Evolutionary conservation across 2,113 vertebrate genomes (phyloP), one percentile per base, ranked within the genome.

Genomic region (Serinus canaria): DNA sequence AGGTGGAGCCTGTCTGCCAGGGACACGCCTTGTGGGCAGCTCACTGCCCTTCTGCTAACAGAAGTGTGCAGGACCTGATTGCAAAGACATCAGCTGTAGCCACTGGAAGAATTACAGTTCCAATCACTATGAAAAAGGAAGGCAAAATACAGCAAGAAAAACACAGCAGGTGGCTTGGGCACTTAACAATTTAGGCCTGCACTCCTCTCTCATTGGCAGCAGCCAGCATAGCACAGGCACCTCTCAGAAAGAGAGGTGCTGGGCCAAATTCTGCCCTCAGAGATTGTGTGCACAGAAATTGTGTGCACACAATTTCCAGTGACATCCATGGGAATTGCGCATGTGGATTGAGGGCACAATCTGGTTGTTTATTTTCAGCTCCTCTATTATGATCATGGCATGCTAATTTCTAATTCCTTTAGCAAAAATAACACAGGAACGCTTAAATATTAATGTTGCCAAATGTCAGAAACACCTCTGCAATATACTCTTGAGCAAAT

Each of bases 361-460:
- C 89, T 94, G 91, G 81, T 67, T 87, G 67, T 91, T 94, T 88
- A 79, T 90, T 93, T 94, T 95, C 78, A 53, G 50, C 72, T 93
- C 39, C 50, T 93, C 50, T 88, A 35, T 91, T 95, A 80, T 63
- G 84, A 94, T 90, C 47, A 18, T 83, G 72, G 89, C 84, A 90
- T 74, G 75, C 63, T 94, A 90, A 93, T 95, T 91, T 94, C 78
- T 94, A 85, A 95, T 74, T 95, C 78, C 82, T 95, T 95, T 55
- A 74, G 82, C 87, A 93, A 95, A 95, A 92, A 89, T 92, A 95
- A 95, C 87, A 87, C 72, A 94, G 58, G 78, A 91, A 94, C n/a
- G 43, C 78, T 96, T 95, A 93, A 95, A 97, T 95, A 95, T 95
- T 92, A 80, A 94, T 95, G 89, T 67, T 91, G 82, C 89, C 87